Conservation (phyloP, 2,113 vertebrate species). For the Oceanodroma tethys region DNA sequence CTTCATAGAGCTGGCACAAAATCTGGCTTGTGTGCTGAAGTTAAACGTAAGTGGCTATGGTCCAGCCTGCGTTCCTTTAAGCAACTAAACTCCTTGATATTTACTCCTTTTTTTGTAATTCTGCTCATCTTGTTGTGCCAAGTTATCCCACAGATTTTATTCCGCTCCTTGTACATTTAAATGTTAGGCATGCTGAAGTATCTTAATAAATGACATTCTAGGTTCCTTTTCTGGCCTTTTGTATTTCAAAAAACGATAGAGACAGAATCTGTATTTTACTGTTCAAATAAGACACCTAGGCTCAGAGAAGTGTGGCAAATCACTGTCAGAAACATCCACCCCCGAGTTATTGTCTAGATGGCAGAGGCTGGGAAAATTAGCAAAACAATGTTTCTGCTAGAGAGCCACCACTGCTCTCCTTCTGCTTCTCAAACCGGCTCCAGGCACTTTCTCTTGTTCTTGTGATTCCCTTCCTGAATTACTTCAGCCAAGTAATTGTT, state of each 20-base stretch:
- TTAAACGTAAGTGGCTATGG: not conserved
- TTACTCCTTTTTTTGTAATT: not conserved
- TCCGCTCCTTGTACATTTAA: not conserved
- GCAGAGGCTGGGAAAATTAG: not conserved
- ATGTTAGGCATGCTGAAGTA: rapidly evolving
- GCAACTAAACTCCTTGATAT: not conserved
- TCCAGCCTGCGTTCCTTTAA: not conserved
- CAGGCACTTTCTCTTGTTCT: constrained; percentile 43
- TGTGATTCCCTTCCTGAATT: constrained; percentile 53
- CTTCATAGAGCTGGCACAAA: not conserved
- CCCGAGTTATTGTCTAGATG: not conserved
- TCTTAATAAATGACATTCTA: not conserved
- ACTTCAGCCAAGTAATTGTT: constrained; percentile 68
- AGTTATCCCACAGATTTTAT: not conserved
- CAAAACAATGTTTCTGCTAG: not conserved
- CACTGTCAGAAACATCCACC: not conserved
- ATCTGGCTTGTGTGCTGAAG: not conserved
- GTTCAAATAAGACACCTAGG: not conserved
- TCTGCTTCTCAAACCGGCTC: not conserved
- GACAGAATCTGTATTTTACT: not conserved
- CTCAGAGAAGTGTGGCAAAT: not conserved
- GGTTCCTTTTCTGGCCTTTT: not conserved
- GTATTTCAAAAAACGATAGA: not conserved
- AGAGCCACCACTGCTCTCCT: not conserved
- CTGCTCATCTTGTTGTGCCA: not conserved